A percentile compares a stretch with the other conserved stretches of the same genome.
phyloP scores from a whole-genome alignment of 1,140 invertebrate species.

The Temnothorax nylanderi region DNA sequence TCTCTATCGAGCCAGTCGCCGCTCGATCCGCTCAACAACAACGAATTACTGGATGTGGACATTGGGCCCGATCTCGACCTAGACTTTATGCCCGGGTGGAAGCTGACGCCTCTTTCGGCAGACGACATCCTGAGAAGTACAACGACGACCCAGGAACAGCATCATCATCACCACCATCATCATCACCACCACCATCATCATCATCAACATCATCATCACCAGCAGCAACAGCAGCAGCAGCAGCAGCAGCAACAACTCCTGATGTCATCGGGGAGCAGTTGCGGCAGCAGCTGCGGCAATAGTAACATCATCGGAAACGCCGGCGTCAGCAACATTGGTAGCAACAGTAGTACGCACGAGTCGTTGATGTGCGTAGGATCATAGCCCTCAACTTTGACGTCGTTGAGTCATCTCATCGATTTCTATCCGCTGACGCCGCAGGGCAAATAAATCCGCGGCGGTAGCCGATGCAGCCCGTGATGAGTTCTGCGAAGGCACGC shows the following conservation, averaged over 20 bases:
- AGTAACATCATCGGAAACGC: slow-evolving; percentile 71
- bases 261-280: slow-evolving; percentile 46
- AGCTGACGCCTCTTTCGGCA: slow-evolving; percentile 88
- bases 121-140: slow-evolving; percentile 89
- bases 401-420: slow-evolving; percentile 84
- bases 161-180: slow-evolving; percentile 69
- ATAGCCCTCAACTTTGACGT: slow-evolving; percentile 84
- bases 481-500: slow-evolving; percentile 1
- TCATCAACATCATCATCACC: slow-evolving; percentile 61
- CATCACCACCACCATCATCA: slow-evolving; percentile 68
- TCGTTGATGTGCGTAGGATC: slow-evolving; percentile 85
- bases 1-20: slow-evolving; percentile 94
- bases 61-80: slow-evolving; percentile 86
- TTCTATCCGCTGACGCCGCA: slow-evolving; percentile 79
- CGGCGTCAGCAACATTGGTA: slow-evolving; percentile 63
- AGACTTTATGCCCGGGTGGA: slow-evolving; percentile 88
- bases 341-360: slow-evolving; percentile 82
- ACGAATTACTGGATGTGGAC: slow-evolving; percentile 88
- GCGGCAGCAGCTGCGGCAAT: slow-evolving; percentile 56
- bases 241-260: slow-evolving; percentile 60
- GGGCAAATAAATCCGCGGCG: slow-evolving; percentile 57
- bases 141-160: slow-evolving; percentile 75
- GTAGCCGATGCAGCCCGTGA: slow-evolving; percentile 9
- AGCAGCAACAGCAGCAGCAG: slow-evolving; percentile 49
- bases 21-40: slow-evolving; percentile 93